Conservation (phyloP, 2,113 vertebrate species). For the Rhinopithecus roxellana region DNA sequence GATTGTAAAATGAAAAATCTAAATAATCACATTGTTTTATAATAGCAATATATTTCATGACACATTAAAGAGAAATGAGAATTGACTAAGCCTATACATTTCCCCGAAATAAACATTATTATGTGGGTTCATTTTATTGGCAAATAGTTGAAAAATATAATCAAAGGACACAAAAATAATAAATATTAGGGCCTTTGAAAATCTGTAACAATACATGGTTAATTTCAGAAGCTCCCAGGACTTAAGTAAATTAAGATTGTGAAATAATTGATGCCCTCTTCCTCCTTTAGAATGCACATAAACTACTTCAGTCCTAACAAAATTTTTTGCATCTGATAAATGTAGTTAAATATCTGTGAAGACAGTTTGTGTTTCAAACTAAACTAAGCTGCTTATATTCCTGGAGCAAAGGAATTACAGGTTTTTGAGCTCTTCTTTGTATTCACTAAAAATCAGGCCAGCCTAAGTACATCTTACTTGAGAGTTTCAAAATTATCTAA, state of each 20-base stretch:
- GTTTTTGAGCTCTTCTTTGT: background rate
- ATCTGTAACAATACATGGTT: background rate
- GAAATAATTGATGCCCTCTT: background rate
- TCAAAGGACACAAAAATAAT: background rate
- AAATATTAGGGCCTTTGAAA: background rate
- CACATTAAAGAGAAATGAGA: background rate
- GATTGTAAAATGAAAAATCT: background rate
- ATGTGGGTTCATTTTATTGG: background rate
- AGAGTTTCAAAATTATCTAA: background rate
- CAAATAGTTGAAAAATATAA: background rate
- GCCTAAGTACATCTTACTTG: background rate
- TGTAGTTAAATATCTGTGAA: background rate
- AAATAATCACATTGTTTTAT: constrained; percentile 22
- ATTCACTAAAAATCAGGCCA: background rate
- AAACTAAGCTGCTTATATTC: background rate
- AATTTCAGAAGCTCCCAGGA: background rate
- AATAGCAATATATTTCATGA: background rate
- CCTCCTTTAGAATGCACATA: background rate
- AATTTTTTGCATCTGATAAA: background rate
- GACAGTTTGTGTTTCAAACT: background rate
- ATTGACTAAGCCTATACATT: background rate
- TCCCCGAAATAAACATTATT: background rate
- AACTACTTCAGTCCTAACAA: background rate
- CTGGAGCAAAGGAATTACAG: background rate
- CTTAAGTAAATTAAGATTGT: background rate